A percentile compares a stretch with the other conserved stretches of the same genome.
phyloP scores from a whole-genome alignment of 2,888 invertebrate species.

The Drosophila imparisetae region DNA sequence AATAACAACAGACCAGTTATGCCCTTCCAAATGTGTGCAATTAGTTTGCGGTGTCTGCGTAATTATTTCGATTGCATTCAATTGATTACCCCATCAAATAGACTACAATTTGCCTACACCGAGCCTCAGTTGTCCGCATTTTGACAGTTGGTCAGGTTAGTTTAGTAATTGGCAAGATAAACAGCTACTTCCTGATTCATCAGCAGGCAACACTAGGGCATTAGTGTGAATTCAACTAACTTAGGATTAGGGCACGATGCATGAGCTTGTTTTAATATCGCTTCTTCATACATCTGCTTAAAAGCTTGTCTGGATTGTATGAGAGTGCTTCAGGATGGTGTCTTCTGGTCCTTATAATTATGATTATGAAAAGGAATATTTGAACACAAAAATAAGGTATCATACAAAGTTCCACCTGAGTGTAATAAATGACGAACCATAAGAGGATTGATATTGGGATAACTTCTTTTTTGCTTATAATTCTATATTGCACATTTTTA shows the following conservation, averaged over 20 bases:
- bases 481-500: too few species aligned
- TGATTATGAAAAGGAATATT: background rate
- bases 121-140: background rate
- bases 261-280: background rate
- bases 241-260: background rate
- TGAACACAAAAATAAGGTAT: background rate
- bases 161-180: conserved; percentile 6
- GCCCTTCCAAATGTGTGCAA: conserved; percentile 54
- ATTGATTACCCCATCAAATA: conserved; percentile 47
- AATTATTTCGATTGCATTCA: conserved; percentile 51
- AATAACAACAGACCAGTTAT: conserved; percentile 10
- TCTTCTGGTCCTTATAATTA: background rate
- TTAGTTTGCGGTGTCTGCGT: conserved; percentile 44
- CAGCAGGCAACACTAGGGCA: background rate
- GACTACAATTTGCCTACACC: conserved; percentile 11
- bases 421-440: conserved; percentile 25
- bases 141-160: conserved; percentile 4
- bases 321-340: background rate
- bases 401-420: conserved; percentile 5
- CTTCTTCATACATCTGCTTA: background rate
- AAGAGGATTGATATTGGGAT: conserved; percentile 11
- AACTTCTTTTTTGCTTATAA: background rate
- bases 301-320: background rate
- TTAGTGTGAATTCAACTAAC: background rate
- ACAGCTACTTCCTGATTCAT: background rate